Evolutionary conservation across 2,888 invertebrate species (phyloP), one percentile per base, ranked within the genome.

Genomic region (Carpatolechia fugitivella): DNA sequence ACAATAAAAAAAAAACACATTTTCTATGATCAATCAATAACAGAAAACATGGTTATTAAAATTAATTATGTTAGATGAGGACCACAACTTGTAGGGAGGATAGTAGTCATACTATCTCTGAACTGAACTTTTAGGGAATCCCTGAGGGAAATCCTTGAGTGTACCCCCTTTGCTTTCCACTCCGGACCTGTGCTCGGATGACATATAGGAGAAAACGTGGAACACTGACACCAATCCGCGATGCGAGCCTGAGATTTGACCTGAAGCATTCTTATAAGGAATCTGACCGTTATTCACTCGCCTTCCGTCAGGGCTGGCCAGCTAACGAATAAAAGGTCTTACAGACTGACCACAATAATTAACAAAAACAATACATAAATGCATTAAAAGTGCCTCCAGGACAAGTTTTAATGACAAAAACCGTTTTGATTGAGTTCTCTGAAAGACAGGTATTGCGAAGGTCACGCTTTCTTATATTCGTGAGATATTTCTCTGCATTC

Each of bases 161-260:
- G 24, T 3, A 5, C 29, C 29, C 44, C 29, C 24, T 44, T 44
- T 44, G 3, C 31, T 16, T n/a, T 41, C 52, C 41, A 41, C 52
- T 41, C 7, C 40, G 41, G 18, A 2, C 52, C 52, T 41, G 52
- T 16, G 59, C 14, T 29, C 5, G 63, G 76, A 80, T 81, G 82
- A 82, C 83, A 81, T 82, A 82, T 80, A 76, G 76, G 82, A 82
- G 79, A 80, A 83, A 85, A 74, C 81, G 77, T 79, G 83, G 78
- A 76, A 82, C 73, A 84, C 83, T 86, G 83, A 81, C 87, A 87
- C 83, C 81, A 75, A 87, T 87, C 76, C 76, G 66, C 75, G 81
- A 81, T 78, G 76, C 74, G 75, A 83, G 82, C 82, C 82, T 74
- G 72, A 70, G 80, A 81, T 82, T 78, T 83, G 82, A 85, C 85